phyloP scores from a whole-genome alignment of 2,888 invertebrate genomes.

The Melieria crassipennis region DNA sequence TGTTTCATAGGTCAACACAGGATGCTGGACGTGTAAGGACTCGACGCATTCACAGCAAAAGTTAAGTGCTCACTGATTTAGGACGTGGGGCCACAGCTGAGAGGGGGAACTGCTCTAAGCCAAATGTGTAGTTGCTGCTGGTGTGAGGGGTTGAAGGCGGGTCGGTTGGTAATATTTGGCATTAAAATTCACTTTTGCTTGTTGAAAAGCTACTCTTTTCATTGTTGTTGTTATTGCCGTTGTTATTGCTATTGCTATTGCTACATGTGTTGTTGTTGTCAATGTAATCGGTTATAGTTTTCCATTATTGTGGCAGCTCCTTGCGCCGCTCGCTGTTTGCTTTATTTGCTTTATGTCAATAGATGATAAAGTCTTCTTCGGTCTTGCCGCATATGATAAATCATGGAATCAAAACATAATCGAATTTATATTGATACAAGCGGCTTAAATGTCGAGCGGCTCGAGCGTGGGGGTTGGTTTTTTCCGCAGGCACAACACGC shows the following conservation, averaged over 20 bases:
- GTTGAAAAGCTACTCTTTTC: neutral
- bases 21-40: too few relatives aligned
- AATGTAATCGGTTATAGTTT: slow-evolving; percentile 4
- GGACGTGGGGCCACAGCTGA: too few relatives aligned
- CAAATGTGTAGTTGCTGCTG: too few relatives aligned
- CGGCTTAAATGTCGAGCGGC: slow-evolving; percentile 56
- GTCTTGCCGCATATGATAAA: slow-evolving; percentile 49
- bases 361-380: slow-evolving; percentile 48
- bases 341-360: slow-evolving; percentile 21
- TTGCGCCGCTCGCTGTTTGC: slow-evolving; percentile 2
- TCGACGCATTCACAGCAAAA: too few relatives aligned
- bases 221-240: neutral
- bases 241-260: neutral
- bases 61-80: too few relatives aligned
- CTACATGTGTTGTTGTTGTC: neutral
- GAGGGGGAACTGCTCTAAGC: too few relatives aligned
- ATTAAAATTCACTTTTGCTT: neutral
- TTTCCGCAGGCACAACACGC: neutral
- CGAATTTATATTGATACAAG: slow-evolving; percentile 67
- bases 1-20: too few relatives aligned
- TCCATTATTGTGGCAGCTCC: slow-evolving; percentile 2
- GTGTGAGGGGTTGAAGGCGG: too few relatives aligned
- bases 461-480: too few relatives aligned
- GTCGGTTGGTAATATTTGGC: too few relatives aligned
- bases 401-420: slow-evolving; percentile 59